Evolutionary conservation across 1,140 invertebrate species (phyloP).

Genomic region (Panulirus ornatus): DNA sequence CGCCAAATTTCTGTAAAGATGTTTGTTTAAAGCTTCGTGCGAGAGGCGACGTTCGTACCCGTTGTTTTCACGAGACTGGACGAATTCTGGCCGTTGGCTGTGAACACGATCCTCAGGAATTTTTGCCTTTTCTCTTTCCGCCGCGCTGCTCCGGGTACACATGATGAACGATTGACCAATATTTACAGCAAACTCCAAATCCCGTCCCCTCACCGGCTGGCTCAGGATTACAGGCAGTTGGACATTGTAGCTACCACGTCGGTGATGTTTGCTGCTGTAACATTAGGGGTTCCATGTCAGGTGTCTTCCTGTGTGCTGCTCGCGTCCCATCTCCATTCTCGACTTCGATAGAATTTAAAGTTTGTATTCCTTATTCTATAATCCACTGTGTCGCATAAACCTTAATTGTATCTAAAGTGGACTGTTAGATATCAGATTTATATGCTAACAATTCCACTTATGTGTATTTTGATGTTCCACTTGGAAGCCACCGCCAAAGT

Average conservation of each 20-base stretch:
- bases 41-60: background rate
- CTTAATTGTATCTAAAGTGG: background rate
- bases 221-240: conserved; percentile 40
- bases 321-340: conserved; percentile 29
- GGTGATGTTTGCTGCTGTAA: conserved; percentile 61
- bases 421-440: too few species aligned
- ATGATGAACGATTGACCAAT: conserved; percentile 63
- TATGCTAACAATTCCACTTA: too few species aligned
- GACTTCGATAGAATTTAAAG: background rate
- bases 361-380: background rate
- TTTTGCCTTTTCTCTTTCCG: conserved; percentile 43
- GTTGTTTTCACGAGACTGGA: background rate
- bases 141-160: conserved; percentile 38
- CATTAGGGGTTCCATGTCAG: conserved; percentile 68
- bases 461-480: background rate
- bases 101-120: conserved; percentile 33
- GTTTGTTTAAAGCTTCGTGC: too few species aligned
- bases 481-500: background rate
- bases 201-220: conserved; percentile 35
- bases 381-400: background rate
- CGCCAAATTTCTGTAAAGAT: too few species aligned
- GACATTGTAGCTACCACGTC: conserved; percentile 55
- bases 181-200: conserved; percentile 61
- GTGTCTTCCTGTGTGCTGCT: conserved; percentile 50
- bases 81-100: background rate